phyloP scores from a whole-genome alignment of 2,113 vertebrate species.

The Alligator mississippiensis region DNA sequence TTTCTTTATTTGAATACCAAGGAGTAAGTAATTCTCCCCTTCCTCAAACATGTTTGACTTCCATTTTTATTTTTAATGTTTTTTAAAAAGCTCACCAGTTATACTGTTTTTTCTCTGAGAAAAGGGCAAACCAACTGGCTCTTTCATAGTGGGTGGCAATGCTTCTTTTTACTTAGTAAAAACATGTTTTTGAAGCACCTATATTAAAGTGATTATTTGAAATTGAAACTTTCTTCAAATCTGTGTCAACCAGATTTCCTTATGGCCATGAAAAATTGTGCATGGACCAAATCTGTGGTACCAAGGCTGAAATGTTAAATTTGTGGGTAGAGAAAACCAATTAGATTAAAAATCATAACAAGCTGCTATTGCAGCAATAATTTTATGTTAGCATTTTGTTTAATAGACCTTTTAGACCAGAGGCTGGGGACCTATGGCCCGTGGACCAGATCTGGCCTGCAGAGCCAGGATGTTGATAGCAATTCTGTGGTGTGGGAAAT shows the following conservation, averaged over 20 bases:
- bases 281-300: background rate
- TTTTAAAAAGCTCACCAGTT: background rate
- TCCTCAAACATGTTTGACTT: slow-evolving; percentile 9
- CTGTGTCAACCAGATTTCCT: background rate
- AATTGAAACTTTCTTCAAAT: background rate
- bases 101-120: background rate
- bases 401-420: too few species aligned
- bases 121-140: background rate
- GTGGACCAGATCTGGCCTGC: too few species aligned
- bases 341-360: background rate
- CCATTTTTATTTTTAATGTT: background rate
- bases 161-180: background rate
- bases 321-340: background rate
- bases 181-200: background rate
- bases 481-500: too few species aligned
- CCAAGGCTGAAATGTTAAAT: background rate
- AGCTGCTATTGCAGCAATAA: background rate
- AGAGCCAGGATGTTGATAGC: too few species aligned
- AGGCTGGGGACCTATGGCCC: too few species aligned
- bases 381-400: background rate
- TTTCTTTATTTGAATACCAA: slow-evolving; percentile 85
- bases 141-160: background rate
- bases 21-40: slow-evolving; percentile 82
- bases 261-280: background rate
- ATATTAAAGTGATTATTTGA: background rate